A percentile compares a stretch with the other conserved stretches of the same genome.
Evolutionary conservation across 2,888 invertebrate genomes (phyloP).

Genomic region (Timema cristinae): DNA sequence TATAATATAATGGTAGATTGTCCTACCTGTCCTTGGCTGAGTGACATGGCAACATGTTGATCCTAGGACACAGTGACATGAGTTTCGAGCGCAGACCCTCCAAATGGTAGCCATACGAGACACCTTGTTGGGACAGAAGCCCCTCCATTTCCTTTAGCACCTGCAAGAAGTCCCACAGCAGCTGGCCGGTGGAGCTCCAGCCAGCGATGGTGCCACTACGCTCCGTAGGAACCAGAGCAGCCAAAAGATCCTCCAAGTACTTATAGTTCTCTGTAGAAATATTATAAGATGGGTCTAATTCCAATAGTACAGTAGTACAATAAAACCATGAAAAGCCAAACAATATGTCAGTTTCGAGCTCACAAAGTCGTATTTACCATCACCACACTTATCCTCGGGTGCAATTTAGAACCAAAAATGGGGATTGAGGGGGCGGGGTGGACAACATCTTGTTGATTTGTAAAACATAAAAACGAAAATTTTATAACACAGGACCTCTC

Average conservation of each 20-base stretch:
- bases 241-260: constrained; percentile 58
- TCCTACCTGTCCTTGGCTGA: constrained; percentile 51
- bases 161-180: constrained; percentile 67
- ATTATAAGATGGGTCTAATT: too few species aligned
- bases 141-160: constrained; percentile 51
- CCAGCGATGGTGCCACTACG: constrained; percentile 56
- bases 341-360: too few species aligned
- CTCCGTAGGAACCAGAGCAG: constrained; percentile 55
- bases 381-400: too few species aligned
- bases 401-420: too few species aligned
- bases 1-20: too few species aligned
- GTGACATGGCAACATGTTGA: constrained; percentile 48
- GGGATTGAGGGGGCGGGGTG: too few species aligned
- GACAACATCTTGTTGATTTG: too few species aligned
- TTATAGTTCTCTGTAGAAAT: constrained; percentile 57
- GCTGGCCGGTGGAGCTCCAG: constrained; percentile 69
- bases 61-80: constrained; percentile 49
- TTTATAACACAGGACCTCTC: too few species aligned
- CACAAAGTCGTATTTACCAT: too few species aligned
- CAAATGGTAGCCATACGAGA: constrained; percentile 44
- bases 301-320: too few species aligned
- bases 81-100: constrained; percentile 51
- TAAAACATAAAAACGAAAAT: too few species aligned
- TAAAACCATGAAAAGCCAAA: too few species aligned
- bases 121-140: constrained; percentile 37